Base-by-base conservation (phyloP, 2,113 vertebrate species). In the Macquaria australasica region DNA sequence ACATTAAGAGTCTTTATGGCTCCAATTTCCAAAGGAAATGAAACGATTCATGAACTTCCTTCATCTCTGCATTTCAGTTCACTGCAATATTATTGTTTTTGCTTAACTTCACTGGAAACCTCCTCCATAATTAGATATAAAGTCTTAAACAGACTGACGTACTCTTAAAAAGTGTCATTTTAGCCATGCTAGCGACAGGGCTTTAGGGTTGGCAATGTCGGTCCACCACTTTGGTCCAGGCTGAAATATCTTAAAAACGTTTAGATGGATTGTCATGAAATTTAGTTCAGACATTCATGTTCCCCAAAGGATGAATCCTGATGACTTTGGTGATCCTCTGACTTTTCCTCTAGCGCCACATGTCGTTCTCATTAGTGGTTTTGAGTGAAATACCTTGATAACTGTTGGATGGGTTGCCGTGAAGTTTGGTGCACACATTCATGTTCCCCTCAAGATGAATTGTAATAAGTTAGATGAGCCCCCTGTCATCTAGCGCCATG, bases 21-120 rank as follows among this genome's bases (percentile, higher is more conserved):
- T 79, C 28, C 43, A 25, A 0, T 76, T 76, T 67, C 78, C 43
- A 74, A 67, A 81, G 53, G 78, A 79, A 69, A 82, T 25, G 2
- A 82, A 59, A 62, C 3, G 8, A 75, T 39, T 48, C 55, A 25
- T 53, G 63, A 71, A 8, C 45, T 56, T 55, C 20, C 43, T 28
- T 4, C n/a, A 9, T 43, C n/a, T 43, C 48, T 37, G n/a, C 53
- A 20, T 48, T 37, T 39, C 25, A 39, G 20, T 14, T 68, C 71
- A 28, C 25, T 1, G 23, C 14, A 7, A 7, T 20, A 10, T 63
- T 8, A 31, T 11, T 0, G 15, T 50, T 79, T 37, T 50, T 51
- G 28, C 31, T 81, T 25, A 3, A 23, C 59, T 20, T 31, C 16
- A 41, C 60, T 73, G 31, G 41, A 59, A 73, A 50, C 4, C n/a